A percentile compares a stretch with the other conserved stretches of the same genome.
Conservation (phyloP, 2,797 vertebrate genomes). For the Peromyscus nudipes region DNA sequence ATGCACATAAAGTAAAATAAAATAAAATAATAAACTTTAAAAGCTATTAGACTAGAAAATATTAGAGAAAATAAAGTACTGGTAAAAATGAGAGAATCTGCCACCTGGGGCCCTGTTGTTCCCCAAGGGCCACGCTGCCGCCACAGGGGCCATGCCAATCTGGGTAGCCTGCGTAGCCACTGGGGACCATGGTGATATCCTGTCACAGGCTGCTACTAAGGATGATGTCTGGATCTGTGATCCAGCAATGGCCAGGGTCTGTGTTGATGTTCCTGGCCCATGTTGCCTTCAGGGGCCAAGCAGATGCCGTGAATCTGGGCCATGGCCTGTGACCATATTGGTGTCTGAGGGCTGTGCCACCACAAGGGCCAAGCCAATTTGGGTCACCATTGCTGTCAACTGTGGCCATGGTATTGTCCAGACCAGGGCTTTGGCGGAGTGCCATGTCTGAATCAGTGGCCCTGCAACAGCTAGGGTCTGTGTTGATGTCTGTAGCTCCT, state of each 20-base stretch:
- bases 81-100: neutral
- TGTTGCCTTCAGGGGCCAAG: neutral
- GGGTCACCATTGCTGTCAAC: neutral
- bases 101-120: neutral
- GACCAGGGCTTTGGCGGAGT: neutral
- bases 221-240: neutral
- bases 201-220: neutral
- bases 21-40: neutral
- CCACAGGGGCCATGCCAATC: neutral
- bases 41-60: neutral
- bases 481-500: neutral
- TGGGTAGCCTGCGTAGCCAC: neutral
- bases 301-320: no score
- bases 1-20: neutral
- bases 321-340: neutral
- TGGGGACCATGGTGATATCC: neutral
- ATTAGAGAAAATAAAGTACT: neutral
- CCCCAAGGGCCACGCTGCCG: fast-evolving
- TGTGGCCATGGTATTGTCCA: neutral
- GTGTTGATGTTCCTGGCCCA: neutral
- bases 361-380: neutral
- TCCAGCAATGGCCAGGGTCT: neutral
- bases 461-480: neutral
- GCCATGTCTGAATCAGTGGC: neutral
- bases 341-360: neutral